A percentile compares a stretch with the other conserved stretches of the same genome.
phyloP scores from a whole-genome alignment of 2,113 vertebrate species.

The Tichodroma muraria region DNA sequence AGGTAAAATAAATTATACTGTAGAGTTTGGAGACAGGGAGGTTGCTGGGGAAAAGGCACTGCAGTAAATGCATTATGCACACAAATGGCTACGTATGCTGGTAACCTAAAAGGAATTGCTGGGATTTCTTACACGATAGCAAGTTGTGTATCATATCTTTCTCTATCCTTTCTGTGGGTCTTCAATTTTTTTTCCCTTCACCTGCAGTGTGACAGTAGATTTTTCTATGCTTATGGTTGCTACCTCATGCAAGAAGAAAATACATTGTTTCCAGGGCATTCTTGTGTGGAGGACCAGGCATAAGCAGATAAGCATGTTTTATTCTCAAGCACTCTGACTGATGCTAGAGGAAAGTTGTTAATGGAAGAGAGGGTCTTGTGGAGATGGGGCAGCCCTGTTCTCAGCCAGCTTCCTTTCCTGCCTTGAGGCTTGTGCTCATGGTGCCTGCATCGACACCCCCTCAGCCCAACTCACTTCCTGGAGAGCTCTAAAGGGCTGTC shows the following conservation, averaged over 20 bases:
- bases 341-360: neutral
- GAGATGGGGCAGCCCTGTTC: neutral
- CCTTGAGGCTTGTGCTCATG: neutral
- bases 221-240: neutral
- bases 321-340: neutral
- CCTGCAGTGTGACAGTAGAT: neutral
- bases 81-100: neutral
- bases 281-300: neutral
- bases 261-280: neutral
- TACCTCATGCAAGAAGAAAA: neutral
- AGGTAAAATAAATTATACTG: neutral
- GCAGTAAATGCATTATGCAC: neutral
- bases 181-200: neutral
- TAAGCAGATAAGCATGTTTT: neutral
- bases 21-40: neutral
- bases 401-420: neutral
- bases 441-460: neutral
- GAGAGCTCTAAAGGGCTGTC: neutral
- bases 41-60: neutral
- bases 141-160: neutral
- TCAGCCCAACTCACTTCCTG: accelerated
- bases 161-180: neutral
- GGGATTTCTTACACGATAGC: neutral
- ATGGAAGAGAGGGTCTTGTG: neutral
- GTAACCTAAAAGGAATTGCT: neutral